These are phyloP conservation scores for Bambusicola thoracicus DNA, from an alignment of 2,113 vertebrate genomes.

Conservation along the genomic window DNA sequence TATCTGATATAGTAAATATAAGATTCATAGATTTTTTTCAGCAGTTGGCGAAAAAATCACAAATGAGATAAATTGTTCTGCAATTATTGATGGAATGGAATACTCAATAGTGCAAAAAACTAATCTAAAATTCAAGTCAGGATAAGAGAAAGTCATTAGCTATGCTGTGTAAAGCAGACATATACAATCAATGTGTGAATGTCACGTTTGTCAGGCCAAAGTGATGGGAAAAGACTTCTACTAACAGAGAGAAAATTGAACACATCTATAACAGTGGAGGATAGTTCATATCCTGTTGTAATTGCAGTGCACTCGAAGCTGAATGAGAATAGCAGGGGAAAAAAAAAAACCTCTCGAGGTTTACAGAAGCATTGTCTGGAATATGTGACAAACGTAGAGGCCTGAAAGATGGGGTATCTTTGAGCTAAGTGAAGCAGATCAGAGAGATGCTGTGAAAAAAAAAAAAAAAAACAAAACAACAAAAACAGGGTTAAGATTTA, in stretches of 20 bases:
- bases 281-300: conserved; percentile 67
- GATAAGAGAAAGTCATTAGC: conserved; percentile 59
- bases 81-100: conserved; percentile 45
- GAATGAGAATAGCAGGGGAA: neutral
- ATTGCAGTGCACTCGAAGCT: conserved; percentile 36
- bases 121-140: conserved; percentile 66
- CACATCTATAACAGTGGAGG: conserved; percentile 61
- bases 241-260: conserved; percentile 66
- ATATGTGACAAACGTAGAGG: conserved; percentile 2
- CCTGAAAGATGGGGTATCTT: conserved; percentile 24
- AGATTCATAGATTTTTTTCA: neutral
- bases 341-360: neutral
- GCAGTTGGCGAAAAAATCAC: neutral
- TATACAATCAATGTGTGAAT: conserved; percentile 67
- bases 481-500: neutral
- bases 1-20: too few relatives aligned
- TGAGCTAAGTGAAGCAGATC: neutral
- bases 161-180: conserved; percentile 62
- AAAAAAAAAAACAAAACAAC: neutral
- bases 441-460: neutral
- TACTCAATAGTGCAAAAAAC: conserved; percentile 30
- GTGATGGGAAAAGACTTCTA: conserved; percentile 67
- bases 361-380: neutral
- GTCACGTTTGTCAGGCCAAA: conserved; percentile 67
- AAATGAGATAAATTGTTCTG: conserved; percentile 55